Conservation (phyloP, 2,113 vertebrate species). For the Ia io region DNA sequence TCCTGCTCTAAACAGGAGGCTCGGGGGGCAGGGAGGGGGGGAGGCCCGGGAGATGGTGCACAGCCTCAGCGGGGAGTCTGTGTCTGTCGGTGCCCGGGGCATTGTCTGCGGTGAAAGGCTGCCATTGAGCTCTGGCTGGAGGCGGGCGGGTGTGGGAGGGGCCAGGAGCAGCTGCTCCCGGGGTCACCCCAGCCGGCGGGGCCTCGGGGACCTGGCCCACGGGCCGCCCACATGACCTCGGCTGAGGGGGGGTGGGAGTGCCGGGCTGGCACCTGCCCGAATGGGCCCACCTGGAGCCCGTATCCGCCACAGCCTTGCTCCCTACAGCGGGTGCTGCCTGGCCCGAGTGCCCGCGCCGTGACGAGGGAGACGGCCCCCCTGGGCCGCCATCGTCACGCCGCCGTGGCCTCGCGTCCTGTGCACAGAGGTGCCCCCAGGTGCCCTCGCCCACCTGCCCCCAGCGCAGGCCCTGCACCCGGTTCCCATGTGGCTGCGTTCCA, state of each 20-base stretch:
- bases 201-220: background rate
- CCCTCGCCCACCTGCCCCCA: background rate
- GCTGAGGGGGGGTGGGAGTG: accelerated
- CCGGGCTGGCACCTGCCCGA: background rate
- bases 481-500: background rate
- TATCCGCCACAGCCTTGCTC: accelerated
- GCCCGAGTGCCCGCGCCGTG: accelerated
- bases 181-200: background rate
- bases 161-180: background rate
- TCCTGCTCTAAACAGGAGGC: background rate
- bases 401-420: background rate
- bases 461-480: background rate
- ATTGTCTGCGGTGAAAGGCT: constrained; percentile 60
- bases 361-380: too few species aligned
- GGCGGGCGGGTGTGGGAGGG: background rate
- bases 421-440: background rate
- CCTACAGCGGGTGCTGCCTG: background rate
- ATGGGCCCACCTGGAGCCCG: background rate
- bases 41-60: too few species aligned
- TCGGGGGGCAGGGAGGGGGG: too few species aligned
- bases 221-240: background rate
- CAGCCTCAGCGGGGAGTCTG: background rate
- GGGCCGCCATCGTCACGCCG: too few species aligned
- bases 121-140: background rate
- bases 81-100: background rate